Evolutionary conservation across 2,888 invertebrate genomes (phyloP), one percentile per base, ranked within the genome.

Genomic region (Drosophila melanosoma): DNA sequence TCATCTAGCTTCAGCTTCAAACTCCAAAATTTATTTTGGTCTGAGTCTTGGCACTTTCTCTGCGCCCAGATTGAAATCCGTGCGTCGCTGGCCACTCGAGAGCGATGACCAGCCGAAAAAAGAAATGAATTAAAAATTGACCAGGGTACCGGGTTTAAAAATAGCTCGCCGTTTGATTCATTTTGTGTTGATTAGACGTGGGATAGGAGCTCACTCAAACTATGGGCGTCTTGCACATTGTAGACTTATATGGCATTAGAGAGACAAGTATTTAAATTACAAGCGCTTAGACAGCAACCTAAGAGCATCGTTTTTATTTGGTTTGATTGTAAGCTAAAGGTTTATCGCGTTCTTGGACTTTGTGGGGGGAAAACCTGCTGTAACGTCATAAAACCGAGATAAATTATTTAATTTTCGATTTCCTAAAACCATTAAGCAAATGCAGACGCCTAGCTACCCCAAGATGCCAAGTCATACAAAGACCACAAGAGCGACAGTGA

Each of bases 381-480:
- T 82, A 86, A 86, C 84, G 84, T 84, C 86, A 86, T 87, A 87
- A 88, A 86, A 86, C 88, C 82, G 86, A 86, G 82, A 86, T 86
- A 86, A 86, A 86, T 88, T 87, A 82, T 87, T 84, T 88, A 87
- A 88, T 87, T 87, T 87, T 87, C 87, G 84, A 87, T 88, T 87
- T 87, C 88, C 86, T 87, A 84, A 87, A 87, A 86, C 88, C 88
- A 87, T 87, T 87, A 88, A 88, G 76, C 81, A 86, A 73, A 77
- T 69, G 67, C 80, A 73, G 76, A 74, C 76, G 76, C 83, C 86
- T 67, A 83, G 72, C 73, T 76, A 81, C 81, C 79, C 79, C 81
- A 84, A 82, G 83, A 70, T 84, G 84, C 79, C 72, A 73, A 82
- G 84, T 87, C 87, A 85, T 83, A 74, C 59, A 71, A 59, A 20